phyloP scores from a whole-genome alignment of 2,113 vertebrate species.

The Brachypodius melanocephalos region DNA sequence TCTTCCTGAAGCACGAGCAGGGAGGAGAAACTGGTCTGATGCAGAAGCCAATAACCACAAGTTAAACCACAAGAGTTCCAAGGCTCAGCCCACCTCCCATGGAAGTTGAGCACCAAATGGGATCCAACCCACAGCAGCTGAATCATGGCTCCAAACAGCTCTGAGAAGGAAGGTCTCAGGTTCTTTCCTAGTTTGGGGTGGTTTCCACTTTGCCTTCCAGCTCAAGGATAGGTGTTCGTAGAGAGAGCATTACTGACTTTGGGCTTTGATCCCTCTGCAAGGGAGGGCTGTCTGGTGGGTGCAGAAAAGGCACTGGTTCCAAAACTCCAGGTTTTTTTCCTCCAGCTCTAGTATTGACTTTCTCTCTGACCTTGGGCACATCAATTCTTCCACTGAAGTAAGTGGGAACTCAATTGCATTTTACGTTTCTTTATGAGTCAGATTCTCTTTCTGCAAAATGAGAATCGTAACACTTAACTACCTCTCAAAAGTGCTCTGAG shows the following conservation, averaged over 20 bases:
- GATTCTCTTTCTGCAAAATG: constrained; percentile 62
- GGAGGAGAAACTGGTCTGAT: background rate
- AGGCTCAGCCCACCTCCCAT: background rate
- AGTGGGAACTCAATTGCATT: constrained; percentile 56
- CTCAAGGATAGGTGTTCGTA: background rate
- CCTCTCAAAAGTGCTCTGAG: constrained; percentile 50
- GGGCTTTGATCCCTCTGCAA: background rate
- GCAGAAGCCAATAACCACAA: background rate
- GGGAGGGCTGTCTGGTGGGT: background rate
- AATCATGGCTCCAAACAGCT: background rate
- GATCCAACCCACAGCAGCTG: background rate
- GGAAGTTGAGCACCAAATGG: background rate
- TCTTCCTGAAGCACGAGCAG: background rate
- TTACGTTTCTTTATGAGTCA: constrained; percentile 61
- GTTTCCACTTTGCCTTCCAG: background rate
- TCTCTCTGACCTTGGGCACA: constrained; percentile 49
- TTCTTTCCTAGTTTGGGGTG: background rate
- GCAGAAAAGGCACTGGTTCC: background rate
- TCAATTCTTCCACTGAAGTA: constrained; percentile 49
- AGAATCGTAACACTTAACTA: constrained; percentile 65
- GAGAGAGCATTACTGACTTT: background rate
- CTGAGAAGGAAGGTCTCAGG: background rate
- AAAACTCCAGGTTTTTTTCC: background rate
- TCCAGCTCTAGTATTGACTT: constrained; percentile 22
- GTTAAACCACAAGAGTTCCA: background rate